A percentile compares a stretch with the other conserved stretches of the same genome.
These are phyloP conservation scores for Drosophila robusta DNA, from an alignment of 2,888 invertebrate species.

Conservation along the genomic window DNA sequence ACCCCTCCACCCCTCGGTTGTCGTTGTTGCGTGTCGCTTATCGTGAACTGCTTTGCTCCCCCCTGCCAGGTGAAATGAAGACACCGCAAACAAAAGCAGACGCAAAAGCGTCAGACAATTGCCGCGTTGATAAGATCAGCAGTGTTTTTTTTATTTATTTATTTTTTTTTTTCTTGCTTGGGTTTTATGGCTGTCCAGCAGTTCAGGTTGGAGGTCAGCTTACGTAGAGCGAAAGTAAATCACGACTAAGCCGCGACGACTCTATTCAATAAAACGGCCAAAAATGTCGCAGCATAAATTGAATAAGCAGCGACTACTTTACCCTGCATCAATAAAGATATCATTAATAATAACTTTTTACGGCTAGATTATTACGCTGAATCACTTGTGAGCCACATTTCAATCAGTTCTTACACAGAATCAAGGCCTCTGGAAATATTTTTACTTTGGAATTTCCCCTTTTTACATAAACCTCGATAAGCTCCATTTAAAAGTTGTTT, in stretches of 20 bases:
- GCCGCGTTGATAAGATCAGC: constrained; percentile 71
- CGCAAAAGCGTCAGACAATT: constrained; percentile 75
- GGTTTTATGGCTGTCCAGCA: constrained; percentile 22
- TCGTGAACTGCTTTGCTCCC: constrained; percentile 34
- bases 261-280: constrained; percentile 61
- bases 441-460: background rate
- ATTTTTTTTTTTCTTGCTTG: background rate
- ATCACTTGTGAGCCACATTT: background rate
- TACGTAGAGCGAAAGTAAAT: constrained; percentile 40
- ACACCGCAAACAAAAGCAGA: constrained; percentile 62
- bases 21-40: constrained; percentile 74
- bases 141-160: constrained; percentile 47
- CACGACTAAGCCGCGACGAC: constrained; percentile 53
- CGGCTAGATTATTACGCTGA: background rate
- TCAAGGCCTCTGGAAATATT: background rate
- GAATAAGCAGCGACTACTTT: constrained; percentile 5
- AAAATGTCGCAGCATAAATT: constrained; percentile 39
- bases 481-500: constrained; percentile 12
- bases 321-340: constrained; percentile 3
- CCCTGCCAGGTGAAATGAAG: constrained; percentile 58
- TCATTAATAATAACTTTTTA: background rate
- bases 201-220: constrained; percentile 24
- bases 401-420: no score
- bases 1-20: background rate
- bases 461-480: constrained; percentile 13